Evolutionary conservation across 1,140 invertebrate species (phyloP), one percentile per base, ranked within the genome.

Genomic region (Contarinia nasturtii): DNA sequence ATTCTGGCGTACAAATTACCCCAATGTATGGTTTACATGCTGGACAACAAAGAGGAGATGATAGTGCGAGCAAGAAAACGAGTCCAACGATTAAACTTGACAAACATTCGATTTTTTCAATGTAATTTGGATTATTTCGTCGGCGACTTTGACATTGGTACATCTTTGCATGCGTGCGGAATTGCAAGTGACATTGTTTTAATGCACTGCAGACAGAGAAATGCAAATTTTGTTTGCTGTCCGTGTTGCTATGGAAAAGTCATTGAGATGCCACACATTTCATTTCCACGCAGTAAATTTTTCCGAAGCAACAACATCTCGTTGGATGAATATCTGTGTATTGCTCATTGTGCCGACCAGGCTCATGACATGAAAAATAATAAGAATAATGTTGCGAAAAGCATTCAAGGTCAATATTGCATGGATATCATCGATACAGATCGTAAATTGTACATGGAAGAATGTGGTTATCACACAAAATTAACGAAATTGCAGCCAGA

Each of bases 181-280:
- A 80, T 89, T 11, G 89, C 90, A 3, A 94, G 88, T 12, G 92
- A 97, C 67, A 73, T 95, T 48, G 89, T 95, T 1, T 68, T 96
- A 43, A 74, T 87, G 50, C 82, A 82, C 53, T 95, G 90, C 60
- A 70, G 86, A 2, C 59, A 72, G 19, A 73, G 73, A 14, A 70
- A 73, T 44, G 89, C 90, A 1, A 71, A 78, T 48, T 93, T 96
- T 71, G 80, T 93, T 3, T 74, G 86, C 47, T 93, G 87, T 63
- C 91, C 91, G 1, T 97, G 93, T 62, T 97, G 91, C 61, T 96
- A 96, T 65, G 92, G 92, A 4, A 79, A 79, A 2, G 71, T 95
- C 37, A 77, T 82, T 54, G 57, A 58, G 4, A 63, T 67, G 72
- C 72, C 54, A 72, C 79, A 55, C 67, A 87, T 64, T 74, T 80